Conservation (phyloP, 2,888 invertebrate genomes). For the Ormia ochracea region DNA sequence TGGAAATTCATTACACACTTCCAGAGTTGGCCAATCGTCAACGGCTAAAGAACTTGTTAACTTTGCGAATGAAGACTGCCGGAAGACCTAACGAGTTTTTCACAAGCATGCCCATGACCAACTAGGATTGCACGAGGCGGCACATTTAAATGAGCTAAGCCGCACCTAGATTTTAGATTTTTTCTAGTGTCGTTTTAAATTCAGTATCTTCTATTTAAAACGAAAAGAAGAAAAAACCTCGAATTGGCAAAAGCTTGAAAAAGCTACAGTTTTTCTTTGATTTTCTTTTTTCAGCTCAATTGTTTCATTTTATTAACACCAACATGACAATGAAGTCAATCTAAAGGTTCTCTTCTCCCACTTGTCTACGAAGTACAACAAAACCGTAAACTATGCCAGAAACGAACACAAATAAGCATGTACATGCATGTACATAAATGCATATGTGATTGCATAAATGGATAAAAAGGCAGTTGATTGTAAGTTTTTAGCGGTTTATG, state of each 20-base stretch:
- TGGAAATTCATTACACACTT: too few species aligned
- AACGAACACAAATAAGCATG: neutral
- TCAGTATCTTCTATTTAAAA: neutral
- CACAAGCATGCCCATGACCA: too few species aligned
- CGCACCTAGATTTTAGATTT: neutral
- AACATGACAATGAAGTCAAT: slow-evolving; percentile 50
- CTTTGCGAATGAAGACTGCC: too few species aligned
- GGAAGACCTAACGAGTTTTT: too few species aligned
- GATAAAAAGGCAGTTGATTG: slow-evolving; percentile 10
- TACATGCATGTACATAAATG: neutral
- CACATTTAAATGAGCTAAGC: too few species aligned
- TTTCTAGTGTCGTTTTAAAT: neutral
- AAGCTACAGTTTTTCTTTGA: slow-evolving; percentile 7
- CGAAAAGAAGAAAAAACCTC: neutral
- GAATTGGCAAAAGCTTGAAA: slow-evolving; percentile 28
- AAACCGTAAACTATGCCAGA: slow-evolving; percentile 28
- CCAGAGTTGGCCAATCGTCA: too few species aligned
- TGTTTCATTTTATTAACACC: slow-evolving; percentile 3
- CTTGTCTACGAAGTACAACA: neutral
- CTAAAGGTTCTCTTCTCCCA: slow-evolving; percentile 4
- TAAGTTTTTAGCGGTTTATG: slow-evolving; percentile 28
- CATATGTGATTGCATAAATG: neutral
- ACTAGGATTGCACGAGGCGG: too few species aligned
- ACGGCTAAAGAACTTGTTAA: too few species aligned
- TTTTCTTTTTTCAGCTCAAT: neutral